Conservation (phyloP, 2,797 vertebrate species). For the Scolopax rusticola region DNA sequence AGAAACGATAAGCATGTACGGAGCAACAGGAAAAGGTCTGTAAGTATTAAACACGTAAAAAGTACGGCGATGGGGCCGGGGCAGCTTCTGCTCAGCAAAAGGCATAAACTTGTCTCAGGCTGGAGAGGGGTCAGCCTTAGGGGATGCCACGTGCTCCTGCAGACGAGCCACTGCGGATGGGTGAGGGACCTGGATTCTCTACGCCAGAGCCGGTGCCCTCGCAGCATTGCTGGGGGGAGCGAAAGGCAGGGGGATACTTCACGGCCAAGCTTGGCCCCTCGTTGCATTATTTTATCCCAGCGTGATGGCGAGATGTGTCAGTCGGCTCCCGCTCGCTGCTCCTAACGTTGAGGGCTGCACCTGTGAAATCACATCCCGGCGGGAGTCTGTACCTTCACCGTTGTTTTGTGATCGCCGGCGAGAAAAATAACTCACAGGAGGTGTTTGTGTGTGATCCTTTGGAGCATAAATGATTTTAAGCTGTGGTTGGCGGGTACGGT, state of each 20-base stretch:
- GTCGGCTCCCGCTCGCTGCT: neutral
- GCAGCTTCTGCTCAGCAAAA: neutral
- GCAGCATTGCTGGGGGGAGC: neutral
- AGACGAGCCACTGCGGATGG: rapidly evolving
- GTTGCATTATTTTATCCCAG: neutral
- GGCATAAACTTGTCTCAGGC: rapidly evolving
- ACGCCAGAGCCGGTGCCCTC: neutral
- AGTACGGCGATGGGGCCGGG: rapidly evolving
- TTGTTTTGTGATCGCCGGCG: neutral
- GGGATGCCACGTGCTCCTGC: neutral
- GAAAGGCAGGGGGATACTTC: neutral
- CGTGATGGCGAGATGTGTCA: neutral
- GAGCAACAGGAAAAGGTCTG: neutral
- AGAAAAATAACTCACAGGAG: conserved; percentile 40
- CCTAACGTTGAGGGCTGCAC: neutral
- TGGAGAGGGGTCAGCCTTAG: neutral
- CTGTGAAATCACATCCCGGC: neutral
- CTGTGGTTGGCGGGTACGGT: conserved; percentile 58
- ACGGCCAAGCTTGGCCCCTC: neutral
- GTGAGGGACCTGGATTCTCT: rapidly evolving
- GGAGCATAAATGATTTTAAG: conserved; percentile 67
- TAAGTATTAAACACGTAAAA: neutral
- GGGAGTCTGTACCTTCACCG: neutral
- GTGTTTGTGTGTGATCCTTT: conserved; percentile 56
- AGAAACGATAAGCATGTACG: neutral